These are phyloP conservation scores for Yponomeuta sedellus DNA, from an alignment of 2,888 invertebrate species.

Conservation along the genomic window DNA sequence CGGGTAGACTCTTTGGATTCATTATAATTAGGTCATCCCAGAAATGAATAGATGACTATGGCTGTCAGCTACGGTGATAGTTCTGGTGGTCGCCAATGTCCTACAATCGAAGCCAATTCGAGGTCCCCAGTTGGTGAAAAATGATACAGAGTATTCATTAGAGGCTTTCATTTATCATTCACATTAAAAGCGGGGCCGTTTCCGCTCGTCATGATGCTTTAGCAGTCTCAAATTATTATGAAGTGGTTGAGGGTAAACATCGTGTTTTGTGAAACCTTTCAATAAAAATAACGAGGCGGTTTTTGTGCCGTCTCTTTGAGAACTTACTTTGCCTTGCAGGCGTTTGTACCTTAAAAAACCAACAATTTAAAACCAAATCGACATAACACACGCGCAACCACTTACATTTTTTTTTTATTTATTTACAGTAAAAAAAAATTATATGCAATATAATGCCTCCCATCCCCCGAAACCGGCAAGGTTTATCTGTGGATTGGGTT, in stretches of 20 bases:
- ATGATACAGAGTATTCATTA: not conserved
- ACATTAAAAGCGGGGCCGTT: not conserved
- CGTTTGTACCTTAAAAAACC: too few relatives aligned
- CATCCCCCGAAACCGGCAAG: too few relatives aligned
- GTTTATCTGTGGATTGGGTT: too few relatives aligned
- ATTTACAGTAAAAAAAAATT: too few relatives aligned
- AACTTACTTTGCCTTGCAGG: not conserved
- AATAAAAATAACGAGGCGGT: not conserved
- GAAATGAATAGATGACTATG: not conserved
- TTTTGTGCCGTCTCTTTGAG: not conserved
- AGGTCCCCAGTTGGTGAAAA: not conserved
- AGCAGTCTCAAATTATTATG: constrained; percentile 1
- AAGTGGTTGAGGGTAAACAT: not conserved
- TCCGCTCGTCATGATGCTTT: not conserved
- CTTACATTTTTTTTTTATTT: too few relatives aligned
- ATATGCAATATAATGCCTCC: too few relatives aligned
- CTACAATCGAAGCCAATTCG: not conserved
- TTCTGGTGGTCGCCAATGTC: not conserved
- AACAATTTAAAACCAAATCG: too few relatives aligned
- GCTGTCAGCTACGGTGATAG: not conserved
- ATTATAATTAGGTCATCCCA: not conserved
- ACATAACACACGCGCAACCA: too few relatives aligned
- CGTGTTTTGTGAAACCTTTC: not conserved
- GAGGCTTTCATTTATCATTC: not conserved
- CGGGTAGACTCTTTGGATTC: not conserved